Base-by-base conservation (phyloP, 1,140 invertebrate species). In the Drosophila bocqueti region DNA sequence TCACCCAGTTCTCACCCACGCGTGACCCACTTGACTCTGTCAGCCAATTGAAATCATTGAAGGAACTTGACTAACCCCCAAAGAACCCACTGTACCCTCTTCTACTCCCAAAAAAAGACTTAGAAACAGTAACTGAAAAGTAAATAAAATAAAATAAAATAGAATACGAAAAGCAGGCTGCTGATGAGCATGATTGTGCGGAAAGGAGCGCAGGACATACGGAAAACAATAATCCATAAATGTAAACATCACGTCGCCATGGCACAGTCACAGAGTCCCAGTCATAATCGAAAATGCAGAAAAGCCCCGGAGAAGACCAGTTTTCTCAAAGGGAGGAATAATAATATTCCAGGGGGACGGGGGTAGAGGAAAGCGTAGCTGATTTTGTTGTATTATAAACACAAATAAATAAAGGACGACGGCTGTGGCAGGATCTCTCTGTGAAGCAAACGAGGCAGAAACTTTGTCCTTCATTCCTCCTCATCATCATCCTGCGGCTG, bases 301-400 rank as follows among this genome's bases (percentile, higher is more conserved):
- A 40, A 64, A 49, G 52, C 57, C 45, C 40, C 31, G 45, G 36
- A 29, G 45, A 49, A 43, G 82, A 89, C 84, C 84, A 89, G 84
- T 89, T 89, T 45, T 64, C 26, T 64, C 26, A n/a, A 59, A 18
- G 62, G 72, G 68, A 46, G 63, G 46, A 52, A 52, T 47, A 73
- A 42, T 26, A 15, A 36, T 29, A 36, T 45, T 50, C 38, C 64
- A 65, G 49, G 74, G 46, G 58, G 61, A 84, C 21, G 21, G 11
- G 2, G 21, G 15, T 26, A 16, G 46, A 16, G 7, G 82, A 91
- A 91, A 91, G 89, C 89, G 90, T 91, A 90, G 77, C 89, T 91
- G 89, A 91, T 91, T 91, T 91, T 91, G 89, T 91, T 91, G 89
- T 91, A 91, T 91, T 91, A 91, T 91, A 91, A 91, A 91, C 86